Conservation (phyloP, 2,113 vertebrate species). For the Limnothrissa miodon region DNA sequence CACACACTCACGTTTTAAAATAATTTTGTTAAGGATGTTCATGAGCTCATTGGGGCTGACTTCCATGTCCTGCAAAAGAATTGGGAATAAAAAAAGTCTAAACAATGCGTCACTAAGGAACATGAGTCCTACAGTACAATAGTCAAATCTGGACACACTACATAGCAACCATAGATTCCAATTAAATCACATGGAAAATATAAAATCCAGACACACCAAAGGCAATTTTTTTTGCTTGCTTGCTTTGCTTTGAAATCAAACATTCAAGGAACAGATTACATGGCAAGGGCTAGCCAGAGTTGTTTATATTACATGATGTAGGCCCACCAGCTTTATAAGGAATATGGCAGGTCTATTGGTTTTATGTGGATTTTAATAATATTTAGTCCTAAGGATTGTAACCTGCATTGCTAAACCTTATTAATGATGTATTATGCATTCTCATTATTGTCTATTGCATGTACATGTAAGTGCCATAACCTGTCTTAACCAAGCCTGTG, state of each 20-base stretch:
- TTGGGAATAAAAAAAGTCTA: neutral
- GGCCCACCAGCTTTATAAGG: too few relatives aligned
- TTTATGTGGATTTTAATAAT: too few relatives aligned
- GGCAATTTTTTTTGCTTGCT: too few relatives aligned
- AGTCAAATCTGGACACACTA: neutral
- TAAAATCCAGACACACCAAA: too few relatives aligned
- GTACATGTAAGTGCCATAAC: neutral
- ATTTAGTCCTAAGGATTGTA: too few relatives aligned
- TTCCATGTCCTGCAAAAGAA: conserved; percentile 83
- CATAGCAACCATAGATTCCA: neutral
- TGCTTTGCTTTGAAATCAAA: too few relatives aligned
- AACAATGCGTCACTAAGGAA: neutral
- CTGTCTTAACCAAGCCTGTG: neutral
- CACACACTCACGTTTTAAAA: conserved; percentile 79
- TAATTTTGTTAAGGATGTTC: conserved; percentile 89
- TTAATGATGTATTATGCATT: too few relatives aligned
- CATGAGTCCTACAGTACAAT: neutral
- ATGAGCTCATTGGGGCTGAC: conserved; percentile 84
- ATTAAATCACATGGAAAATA: neutral
- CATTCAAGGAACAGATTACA: too few relatives aligned
- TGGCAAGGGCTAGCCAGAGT: too few relatives aligned
- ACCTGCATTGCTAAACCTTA: too few relatives aligned
- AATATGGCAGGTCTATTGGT: too few relatives aligned
- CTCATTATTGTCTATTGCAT: neutral
- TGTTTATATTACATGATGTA: too few relatives aligned